Base-by-base conservation (phyloP, 2,888 invertebrate species). In the Cephus spinipes region DNA sequence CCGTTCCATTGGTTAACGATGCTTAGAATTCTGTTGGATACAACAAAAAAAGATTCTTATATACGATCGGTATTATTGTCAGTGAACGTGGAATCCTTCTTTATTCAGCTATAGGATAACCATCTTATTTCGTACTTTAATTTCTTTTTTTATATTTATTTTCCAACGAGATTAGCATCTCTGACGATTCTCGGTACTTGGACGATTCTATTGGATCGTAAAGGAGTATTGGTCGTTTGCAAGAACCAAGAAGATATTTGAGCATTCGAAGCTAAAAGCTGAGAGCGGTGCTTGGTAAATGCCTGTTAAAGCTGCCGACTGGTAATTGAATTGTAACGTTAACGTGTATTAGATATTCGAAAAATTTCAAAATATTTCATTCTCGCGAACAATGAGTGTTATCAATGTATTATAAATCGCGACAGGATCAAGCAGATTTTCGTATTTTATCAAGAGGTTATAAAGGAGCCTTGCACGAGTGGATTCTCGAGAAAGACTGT, bases 391-490 rank as follows among this genome's bases (percentile, higher is more conserved):
- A 55, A 55, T 9, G 6, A 55, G 1, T 40, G 40, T 6, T 55
- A 6, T 55, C 0, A 23, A 9, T 55, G 23, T 55, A 35, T 35
- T 35, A 12, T 35, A 55, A 55, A 23, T 55, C 40, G 9, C 6
- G 15, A 15, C 2, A 15, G 2, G 23, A 55, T 23, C 23, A 23
- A 55, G 40, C 23, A 23, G 40, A 55, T 23, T 55, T 55, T 55
- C 23, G 40, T 55, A 4, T 4, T 23, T 55, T 23, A 15, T 6
- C 4, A 4, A 40, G 15, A 12, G 4, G 15, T 12, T 15, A 40
- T 15, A 15, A 74, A 74, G 80, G 79, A 78, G 79, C 78, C 79
- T 74, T 80, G 33, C 76, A 32, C n/a, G 30, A n/a, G 30, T 32
- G 15, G 69, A 69, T 69, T 32, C 30, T 32, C 12, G 69, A 36